Percentiles rank a stretch among this genome's conserved stretches.
Conservation (phyloP, 2,113 vertebrate genomes). For the Girardinichthys multiradiatus region DNA sequence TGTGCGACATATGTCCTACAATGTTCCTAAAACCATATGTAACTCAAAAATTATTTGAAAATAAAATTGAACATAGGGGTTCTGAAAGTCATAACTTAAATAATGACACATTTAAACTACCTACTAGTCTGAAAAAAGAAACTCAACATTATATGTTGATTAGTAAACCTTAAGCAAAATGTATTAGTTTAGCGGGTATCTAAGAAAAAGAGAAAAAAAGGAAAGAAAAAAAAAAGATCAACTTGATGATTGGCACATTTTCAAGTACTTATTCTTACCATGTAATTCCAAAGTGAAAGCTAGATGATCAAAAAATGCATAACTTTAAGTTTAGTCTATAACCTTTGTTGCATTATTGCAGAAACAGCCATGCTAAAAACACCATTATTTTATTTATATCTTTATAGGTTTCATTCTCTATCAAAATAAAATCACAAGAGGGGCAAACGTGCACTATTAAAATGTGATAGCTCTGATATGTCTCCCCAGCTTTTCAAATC, state of each 20-base stretch:
- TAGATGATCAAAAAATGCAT: neutral
- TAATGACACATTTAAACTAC: too few relatives aligned
- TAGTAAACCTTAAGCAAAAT: too few relatives aligned
- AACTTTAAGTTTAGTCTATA: neutral
- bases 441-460: slow-evolving; percentile 56
- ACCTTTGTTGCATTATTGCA: neutral
- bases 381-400: slow-evolving; percentile 18
- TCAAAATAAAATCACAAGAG: slow-evolving; percentile 34
- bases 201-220: too few relatives aligned
- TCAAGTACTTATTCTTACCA: neutral
- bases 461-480: slow-evolving; percentile 45
- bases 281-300: neutral
- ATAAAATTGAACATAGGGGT: too few relatives aligned
- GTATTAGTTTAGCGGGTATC: too few relatives aligned
- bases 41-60: too few relatives aligned
- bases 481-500: slow-evolving; percentile 84
- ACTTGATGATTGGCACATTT: neutral
- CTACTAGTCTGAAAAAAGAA: too few relatives aligned
- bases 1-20: too few relatives aligned
- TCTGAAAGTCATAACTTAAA: too few relatives aligned
- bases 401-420: slow-evolving; percentile 42
- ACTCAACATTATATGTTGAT: too few relatives aligned
- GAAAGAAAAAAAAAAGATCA: neutral
- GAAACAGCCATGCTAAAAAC: slow-evolving; percentile 24
- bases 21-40: too few relatives aligned